A percentile compares a stretch with the other conserved stretches of the same genome.
These are phyloP conservation scores for Microcebus lehilahytsara DNA, from an alignment of 2,113 vertebrate species.

Conservation along the genomic window DNA sequence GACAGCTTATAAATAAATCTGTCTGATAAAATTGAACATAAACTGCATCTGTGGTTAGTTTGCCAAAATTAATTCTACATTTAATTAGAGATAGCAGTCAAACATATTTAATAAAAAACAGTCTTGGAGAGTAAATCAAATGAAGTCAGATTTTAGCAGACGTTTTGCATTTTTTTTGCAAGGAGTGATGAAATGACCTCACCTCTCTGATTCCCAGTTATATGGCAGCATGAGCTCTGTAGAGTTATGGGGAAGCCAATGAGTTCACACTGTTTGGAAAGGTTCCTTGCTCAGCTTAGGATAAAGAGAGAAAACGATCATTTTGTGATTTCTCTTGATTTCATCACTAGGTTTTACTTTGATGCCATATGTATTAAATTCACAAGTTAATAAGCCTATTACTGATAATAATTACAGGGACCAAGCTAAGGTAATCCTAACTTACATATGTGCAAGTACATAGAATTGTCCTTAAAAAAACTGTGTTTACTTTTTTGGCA, in stretches of 20 bases:
- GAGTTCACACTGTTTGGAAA: slow-evolving; percentile 73
- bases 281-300: slow-evolving; percentile 73
- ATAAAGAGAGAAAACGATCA: slow-evolving; percentile 72
- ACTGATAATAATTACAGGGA: slow-evolving; percentile 53
- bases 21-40: slow-evolving; percentile 91
- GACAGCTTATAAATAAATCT: slow-evolving; percentile 92
- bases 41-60: slow-evolving; percentile 89
- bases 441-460: not conserved
- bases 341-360: slow-evolving; percentile 72
- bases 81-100: slow-evolving; percentile 91
- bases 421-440: slow-evolving; percentile 31
- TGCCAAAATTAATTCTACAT: slow-evolving; percentile 91
- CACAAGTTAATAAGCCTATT: slow-evolving; percentile 49
- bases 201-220: slow-evolving; percentile 78
- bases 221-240: slow-evolving; percentile 58
- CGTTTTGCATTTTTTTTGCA: slow-evolving; percentile 61
- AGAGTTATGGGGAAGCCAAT: slow-evolving; percentile 62
- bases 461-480: not conserved
- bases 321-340: slow-evolving; percentile 76
- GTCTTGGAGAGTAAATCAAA: slow-evolving; percentile 87
- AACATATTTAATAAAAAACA: slow-evolving; percentile 92
- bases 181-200: slow-evolving; percentile 80
- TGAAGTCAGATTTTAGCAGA: slow-evolving; percentile 86
- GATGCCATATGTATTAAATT: slow-evolving; percentile 55
- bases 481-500: not conserved